phyloP scores from a whole-genome alignment of 2,797 vertebrate species.

The Sebastes ruberrimus region DNA sequence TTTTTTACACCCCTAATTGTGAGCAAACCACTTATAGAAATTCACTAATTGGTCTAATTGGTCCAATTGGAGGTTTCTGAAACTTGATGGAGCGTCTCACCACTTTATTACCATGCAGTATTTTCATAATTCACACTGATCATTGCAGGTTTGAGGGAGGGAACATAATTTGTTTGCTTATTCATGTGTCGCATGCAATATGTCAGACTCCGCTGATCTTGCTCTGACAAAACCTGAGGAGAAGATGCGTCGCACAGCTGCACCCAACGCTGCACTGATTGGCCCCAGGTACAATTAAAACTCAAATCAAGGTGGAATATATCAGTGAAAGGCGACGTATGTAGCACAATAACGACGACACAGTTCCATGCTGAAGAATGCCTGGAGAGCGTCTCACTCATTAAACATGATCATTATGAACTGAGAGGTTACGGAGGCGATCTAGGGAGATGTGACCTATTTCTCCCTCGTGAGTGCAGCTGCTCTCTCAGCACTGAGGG shows the following conservation, averaged over 20 bases:
- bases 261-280: constrained; percentile 15
- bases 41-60: neutral
- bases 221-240: constrained; percentile 22
- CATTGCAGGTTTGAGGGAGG: constrained; percentile 19
- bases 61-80: neutral
- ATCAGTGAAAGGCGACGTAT: neutral
- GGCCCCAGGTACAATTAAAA: neutral
- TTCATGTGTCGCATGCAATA: constrained; percentile 44
- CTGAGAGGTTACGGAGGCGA: constrained; percentile 50
- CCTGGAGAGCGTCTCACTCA: constrained; percentile 54
- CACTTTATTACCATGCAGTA: neutral
- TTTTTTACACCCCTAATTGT: too few relatives aligned
- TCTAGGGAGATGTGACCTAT: constrained; percentile 56
- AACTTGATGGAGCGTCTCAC: neutral
- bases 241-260: constrained; percentile 3
- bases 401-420: constrained; percentile 58
- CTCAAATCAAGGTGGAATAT: constrained; percentile 27
- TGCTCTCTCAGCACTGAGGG: constrained; percentile 25
- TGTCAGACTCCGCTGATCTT: constrained; percentile 39
- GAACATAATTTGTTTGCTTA: constrained; percentile 50
- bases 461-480: constrained; percentile 51
- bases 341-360: constrained; percentile 4
- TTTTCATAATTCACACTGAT: constrained; percentile 23
- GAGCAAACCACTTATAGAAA: neutral
- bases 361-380: constrained; percentile 27